Percentiles rank a stretch among this genome's conserved stretches.
These are phyloP conservation scores for Anguilla anguilla DNA, from an alignment of 2,797 vertebrate species.

Conservation along the genomic window DNA sequence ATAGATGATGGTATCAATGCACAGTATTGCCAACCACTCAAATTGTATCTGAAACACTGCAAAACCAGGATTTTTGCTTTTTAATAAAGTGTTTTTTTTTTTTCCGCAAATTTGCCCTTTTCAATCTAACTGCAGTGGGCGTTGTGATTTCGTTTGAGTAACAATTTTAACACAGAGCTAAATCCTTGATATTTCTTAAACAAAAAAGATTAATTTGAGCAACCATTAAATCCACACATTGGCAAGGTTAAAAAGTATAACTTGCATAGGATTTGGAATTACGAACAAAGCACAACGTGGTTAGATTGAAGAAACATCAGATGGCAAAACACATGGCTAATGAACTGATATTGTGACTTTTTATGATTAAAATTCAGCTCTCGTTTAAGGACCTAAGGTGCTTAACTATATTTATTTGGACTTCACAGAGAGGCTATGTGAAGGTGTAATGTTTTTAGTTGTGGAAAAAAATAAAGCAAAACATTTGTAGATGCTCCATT, in stretches of 20 bases:
- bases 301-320: no score
- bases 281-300: background rate
- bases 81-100: background rate
- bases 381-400: background rate
- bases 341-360: background rate
- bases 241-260: background rate
- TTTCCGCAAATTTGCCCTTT: background rate
- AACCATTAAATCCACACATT: background rate
- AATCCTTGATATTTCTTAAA: background rate
- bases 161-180: background rate
- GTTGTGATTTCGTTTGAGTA: background rate
- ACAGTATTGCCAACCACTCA: background rate
- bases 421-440: background rate
- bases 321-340: background rate
- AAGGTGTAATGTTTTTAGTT: background rate
- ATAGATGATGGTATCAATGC: background rate
- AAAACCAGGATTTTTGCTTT: background rate
- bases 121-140: background rate
- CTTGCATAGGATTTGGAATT: background rate
- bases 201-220: background rate
- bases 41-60: background rate
- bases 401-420: background rate
- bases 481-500: constrained; percentile 2
- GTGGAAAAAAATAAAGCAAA: background rate
- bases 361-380: background rate